Percentiles rank a stretch among this genome's conserved stretches.
These are phyloP conservation scores for Zosterops borbonicus DNA, from an alignment of 2,113 vertebrate species.

Conservation along the genomic window DNA sequence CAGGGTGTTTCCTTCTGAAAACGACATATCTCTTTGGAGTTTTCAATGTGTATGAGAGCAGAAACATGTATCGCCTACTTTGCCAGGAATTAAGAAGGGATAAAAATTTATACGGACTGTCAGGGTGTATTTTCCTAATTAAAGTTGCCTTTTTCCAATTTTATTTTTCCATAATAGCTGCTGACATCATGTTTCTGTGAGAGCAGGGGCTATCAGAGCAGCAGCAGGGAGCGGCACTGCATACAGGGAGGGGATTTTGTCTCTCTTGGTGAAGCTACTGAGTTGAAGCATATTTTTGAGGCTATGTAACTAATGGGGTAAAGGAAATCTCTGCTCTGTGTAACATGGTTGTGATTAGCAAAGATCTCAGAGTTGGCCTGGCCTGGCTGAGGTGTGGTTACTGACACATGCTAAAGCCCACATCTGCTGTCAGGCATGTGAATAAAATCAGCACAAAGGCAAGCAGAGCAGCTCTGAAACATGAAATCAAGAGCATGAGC, in stretches of 20 bases:
- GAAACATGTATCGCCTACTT: neutral
- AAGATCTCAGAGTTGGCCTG: neutral
- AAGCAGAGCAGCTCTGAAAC: neutral
- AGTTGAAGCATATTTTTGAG: slow-evolving; percentile 38
- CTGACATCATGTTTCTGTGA: neutral
- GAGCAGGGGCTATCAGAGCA: slow-evolving; percentile 1
- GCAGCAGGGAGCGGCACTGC: slow-evolving; percentile 1
- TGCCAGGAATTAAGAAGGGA: neutral
- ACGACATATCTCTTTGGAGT: neutral
- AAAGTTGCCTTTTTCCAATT: neutral
- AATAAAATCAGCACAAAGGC: neutral
- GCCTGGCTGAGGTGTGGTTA: neutral
- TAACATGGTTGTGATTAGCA: neutral
- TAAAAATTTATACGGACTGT: neutral
- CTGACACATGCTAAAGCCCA: neutral
- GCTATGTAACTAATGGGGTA: neutral
- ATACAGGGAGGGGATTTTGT: slow-evolving; percentile 27
- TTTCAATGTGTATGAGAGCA: neutral
- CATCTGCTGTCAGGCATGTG: neutral
- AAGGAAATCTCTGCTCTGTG: neutral
- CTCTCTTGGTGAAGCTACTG: neutral
- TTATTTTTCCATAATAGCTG: neutral
- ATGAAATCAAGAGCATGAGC: neutral
- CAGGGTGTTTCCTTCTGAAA: neutral
- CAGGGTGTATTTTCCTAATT: neutral